Evolutionary conservation across 2,113 vertebrate genomes (phyloP), one percentile per base, ranked within the genome.

Genomic region (Cyprinodon brontotheroides): DNA sequence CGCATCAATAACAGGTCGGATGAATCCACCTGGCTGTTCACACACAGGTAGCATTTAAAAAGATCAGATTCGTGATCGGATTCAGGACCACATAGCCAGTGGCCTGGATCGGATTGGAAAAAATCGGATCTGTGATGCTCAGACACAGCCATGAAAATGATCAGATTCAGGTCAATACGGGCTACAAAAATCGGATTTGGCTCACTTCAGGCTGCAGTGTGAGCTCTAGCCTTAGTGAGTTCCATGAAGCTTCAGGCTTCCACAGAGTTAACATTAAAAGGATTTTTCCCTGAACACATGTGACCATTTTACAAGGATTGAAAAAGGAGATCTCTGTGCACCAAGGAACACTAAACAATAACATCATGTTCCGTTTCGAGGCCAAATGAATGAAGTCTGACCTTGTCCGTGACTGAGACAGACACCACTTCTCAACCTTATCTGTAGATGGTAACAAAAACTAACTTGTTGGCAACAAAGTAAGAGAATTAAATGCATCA

Each of bases 361-460:
- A 71, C 68, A 64, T 68, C 62, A 17, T 22, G 60, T 65, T 14
- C 40, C 41, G 36, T 73, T 57, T 3, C 29, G 41, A 73, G 67
- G 59, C 41, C 45, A 20, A 61, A 17, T 22, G 9, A 45, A 57
- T 41, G 43, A 73, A 68, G 45, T 3, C 53, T 63, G 37, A 57
- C 45, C 64, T 78, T 66, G 45, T 1, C 6, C 4, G 41, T 41
- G 37, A 38, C 40, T 38, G 43, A 59, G 38, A 73, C 63, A 71
- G 39, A 80, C 7, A 6, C 7, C 38, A 37, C 53, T 70, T 3
- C 17, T 65, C n/a, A 80, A 59, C 11, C 29, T 7, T 7, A 62
- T 71, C 37, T 41, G 43, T 13, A 57, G 45, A 78, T 75, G 3
- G 65, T 39, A 20, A 20, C 4, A 63, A 45, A 70, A 7, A 67